Percentiles rank a stretch among this genome's conserved stretches.
Evolutionary conservation across 2,888 invertebrate genomes (phyloP).

Genomic region (Parapristionchus giblindavisi): DNA sequence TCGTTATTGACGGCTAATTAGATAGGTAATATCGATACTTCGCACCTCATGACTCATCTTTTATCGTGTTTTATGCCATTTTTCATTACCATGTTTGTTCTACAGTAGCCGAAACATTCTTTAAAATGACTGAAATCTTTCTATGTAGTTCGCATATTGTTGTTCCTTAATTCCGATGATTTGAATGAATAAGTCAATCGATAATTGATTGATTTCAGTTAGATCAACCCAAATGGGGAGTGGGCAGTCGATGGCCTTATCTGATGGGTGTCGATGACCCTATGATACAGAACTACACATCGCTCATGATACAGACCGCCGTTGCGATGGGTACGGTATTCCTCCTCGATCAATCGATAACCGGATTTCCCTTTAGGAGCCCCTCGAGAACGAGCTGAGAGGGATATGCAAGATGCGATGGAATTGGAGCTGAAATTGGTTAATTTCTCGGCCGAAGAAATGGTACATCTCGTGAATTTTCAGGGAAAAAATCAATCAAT

Average conservation of each 20-base stretch:
- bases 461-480: too few species aligned
- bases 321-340: constrained; percentile 46
- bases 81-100: too few species aligned
- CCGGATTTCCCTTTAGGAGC: constrained; percentile 47
- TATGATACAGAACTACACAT: constrained; percentile 64
- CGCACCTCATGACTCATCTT: too few species aligned
- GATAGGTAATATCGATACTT: too few species aligned
- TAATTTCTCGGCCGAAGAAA: constrained; percentile 63
- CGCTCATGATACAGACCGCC: constrained; percentile 60
- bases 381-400: constrained; percentile 47
- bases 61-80: too few species aligned
- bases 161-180: too few species aligned
- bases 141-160: too few species aligned
- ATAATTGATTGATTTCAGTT: constrained; percentile 38
- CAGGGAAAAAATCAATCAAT: neutral
- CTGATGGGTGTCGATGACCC: constrained; percentile 60
- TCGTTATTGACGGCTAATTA: too few species aligned
- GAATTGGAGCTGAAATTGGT: constrained; percentile 65
- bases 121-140: too few species aligned
- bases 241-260: constrained; percentile 63
- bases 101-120: too few species aligned
- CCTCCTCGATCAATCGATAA: neutral
- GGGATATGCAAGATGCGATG: constrained; percentile 63
- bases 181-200: neutral
- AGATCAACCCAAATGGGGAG: constrained; percentile 67